phyloP scores from a whole-genome alignment of 2,113 vertebrate genomes.

The Epinephelus moara region DNA sequence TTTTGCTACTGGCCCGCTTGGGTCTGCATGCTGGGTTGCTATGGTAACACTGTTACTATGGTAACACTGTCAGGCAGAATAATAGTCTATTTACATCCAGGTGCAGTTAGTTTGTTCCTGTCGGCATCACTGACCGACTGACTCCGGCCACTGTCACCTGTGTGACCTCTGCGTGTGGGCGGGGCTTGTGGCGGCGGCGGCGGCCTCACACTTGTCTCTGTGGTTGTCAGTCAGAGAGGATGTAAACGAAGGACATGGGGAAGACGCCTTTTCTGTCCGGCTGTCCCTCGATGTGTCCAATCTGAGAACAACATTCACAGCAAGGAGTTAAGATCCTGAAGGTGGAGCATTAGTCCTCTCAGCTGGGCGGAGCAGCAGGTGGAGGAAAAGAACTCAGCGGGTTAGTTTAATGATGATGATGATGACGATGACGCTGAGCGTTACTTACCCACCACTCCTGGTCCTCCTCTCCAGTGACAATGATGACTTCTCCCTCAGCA shows the following conservation, averaged over 20 bases:
- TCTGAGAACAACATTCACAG: neutral
- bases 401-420: too few species aligned
- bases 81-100: neutral
- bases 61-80: conserved; percentile 1
- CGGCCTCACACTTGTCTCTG: too few species aligned
- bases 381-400: too few species aligned
- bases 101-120: neutral
- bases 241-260: conserved; percentile 30
- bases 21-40: conserved; percentile 18
- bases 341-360: too few species aligned
- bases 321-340: too few species aligned
- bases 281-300: conserved; percentile 26
- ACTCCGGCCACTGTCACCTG: neutral
- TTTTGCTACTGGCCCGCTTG: neutral
- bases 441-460: too few species aligned
- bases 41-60: conserved; percentile 7
- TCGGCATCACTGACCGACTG: neutral
- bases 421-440: too few species aligned
- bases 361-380: too few species aligned
- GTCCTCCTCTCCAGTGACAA: conserved; percentile 29
- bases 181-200: neutral
- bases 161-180: neutral
- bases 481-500: conserved; percentile 8
- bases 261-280: conserved; percentile 15
- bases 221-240: conserved; percentile 19